These are phyloP conservation scores for Agriopis marginaria DNA, from an alignment of 2,888 invertebrate species.

Conservation along the genomic window DNA sequence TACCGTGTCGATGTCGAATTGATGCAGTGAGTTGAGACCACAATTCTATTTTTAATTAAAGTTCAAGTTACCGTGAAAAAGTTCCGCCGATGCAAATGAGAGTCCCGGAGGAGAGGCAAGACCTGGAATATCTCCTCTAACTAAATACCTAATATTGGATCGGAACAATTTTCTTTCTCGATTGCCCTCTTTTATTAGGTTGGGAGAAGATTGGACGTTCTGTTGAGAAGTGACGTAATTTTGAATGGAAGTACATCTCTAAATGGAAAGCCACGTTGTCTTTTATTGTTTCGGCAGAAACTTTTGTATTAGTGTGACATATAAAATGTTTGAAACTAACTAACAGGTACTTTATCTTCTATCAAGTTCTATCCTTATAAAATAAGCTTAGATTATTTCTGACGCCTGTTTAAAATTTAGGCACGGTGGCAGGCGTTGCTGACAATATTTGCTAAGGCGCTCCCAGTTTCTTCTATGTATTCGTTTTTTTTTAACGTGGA, in stretches of 20 bases:
- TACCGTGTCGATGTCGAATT: neutral
- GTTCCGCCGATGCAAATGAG: conserved; percentile 72
- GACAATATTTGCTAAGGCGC: neutral
- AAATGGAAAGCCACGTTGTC: neutral
- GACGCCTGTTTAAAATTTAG: neutral
- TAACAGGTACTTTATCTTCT: no score
- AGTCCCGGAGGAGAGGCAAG: conserved; percentile 41
- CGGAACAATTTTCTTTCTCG: conserved; percentile 38
- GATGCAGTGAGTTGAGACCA: neutral
- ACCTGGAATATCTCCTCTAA: conserved; percentile 34
- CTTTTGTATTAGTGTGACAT: no score
- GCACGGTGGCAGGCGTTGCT: neutral
- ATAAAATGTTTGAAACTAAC: no score
- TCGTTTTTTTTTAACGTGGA: no score
- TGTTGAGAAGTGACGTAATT: conserved; percentile 25
- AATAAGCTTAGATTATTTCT: neutral
- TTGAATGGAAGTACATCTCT: conserved; percentile 1
- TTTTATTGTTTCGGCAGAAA: neutral
- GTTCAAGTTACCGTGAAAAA: conserved; percentile 79
- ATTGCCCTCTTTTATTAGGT: conserved; percentile 34
- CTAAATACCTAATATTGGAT: conserved; percentile 38
- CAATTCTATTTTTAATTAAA: conserved; percentile 79
- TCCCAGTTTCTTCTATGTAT: neutral
- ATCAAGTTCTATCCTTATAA: no score
- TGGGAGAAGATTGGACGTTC: conserved; percentile 30